Base-by-base conservation (phyloP, 30 jellyfish, hydroid and myxozoan species). In the Catostylus mosaicus region DNA sequence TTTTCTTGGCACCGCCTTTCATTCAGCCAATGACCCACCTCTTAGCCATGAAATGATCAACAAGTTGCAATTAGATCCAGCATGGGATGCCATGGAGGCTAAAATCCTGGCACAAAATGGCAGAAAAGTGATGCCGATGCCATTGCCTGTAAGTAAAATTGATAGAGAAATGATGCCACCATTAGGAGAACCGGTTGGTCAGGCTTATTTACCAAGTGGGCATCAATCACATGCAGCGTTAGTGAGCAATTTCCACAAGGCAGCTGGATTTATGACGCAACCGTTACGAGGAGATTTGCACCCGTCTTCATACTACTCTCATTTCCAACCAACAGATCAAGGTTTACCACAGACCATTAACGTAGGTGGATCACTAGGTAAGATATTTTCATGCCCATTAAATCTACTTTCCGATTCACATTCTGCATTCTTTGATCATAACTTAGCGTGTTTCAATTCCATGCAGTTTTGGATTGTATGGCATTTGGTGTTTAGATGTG, bases 61-160 rank as follows among this genome's bases (percentile, higher is more conserved):
- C 70, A 80, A 80, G 3, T 46, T 80, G n/a, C 90, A 80, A 29
- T 27, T 80, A 27, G 90, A 80, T 31, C 90, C 90, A 2, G 90
- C 90, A 0, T 80, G 90, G 90, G 90, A 65, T 23, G 84, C 90
- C 16, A 66, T 65, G 90, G 90, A 80, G 59, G 77, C 78, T 1
- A 80, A 66, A 57, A 80, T 65, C 20, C 68, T 66, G 9, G 77
- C 75, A n/a, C 75, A 79, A 33, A 77, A 79, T 64, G 82, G 82
- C 54, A 65, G 57, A 22, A 46, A 52, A 31, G 84, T 34, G 27
- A 34, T 50, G 46, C 83, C 90, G 5, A 65, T 65, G 90, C 76
- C 59, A 33, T 24, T 80, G 34, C 77, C 90, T 9, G 67, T 31
- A 67, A 80, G 54, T 26, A 80, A 80, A 65, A 80, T 80, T 29